phyloP scores from a whole-genome alignment of 2,888 invertebrate genomes.

The Rhopalosiphum nymphaeae region DNA sequence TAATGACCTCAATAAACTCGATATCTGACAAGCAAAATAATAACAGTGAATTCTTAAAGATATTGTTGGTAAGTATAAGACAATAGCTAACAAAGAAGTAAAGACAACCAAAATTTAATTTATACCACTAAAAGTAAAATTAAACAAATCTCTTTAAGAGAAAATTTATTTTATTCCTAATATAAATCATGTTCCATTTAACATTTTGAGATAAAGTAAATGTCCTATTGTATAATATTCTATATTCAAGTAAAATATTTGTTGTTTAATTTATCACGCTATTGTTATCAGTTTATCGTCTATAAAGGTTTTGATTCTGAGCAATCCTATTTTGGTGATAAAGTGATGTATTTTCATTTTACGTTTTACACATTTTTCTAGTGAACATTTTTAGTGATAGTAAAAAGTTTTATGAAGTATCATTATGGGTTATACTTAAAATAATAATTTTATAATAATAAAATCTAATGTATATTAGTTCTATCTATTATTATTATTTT shows the following conservation, averaged over 20 bases:
- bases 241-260: background rate
- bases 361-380: background rate
- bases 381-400: background rate
- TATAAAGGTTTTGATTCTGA: background rate
- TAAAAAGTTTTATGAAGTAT: background rate
- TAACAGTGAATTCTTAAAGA: background rate
- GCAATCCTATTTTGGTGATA: background rate
- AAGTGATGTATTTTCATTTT: background rate
- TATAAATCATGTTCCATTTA: background rate
- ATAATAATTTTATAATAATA: background rate
- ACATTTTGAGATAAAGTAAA: background rate
- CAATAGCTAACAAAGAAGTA: background rate
- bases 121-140: constrained; percentile 15
- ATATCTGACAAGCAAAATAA: background rate
- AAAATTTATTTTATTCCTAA: background rate
- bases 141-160: background rate
- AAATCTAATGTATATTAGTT: background rate
- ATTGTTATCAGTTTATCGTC: constrained; percentile 67
- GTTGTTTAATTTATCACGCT: background rate
- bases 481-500: background rate
- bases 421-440: background rate
- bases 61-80: background rate
- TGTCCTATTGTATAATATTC: background rate
- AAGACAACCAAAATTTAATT: background rate
- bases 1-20: background rate